These are phyloP conservation scores for Misgurnus mizolepis DNA, from an alignment of 2,113 vertebrate genomes.

Conservation along the genomic window DNA sequence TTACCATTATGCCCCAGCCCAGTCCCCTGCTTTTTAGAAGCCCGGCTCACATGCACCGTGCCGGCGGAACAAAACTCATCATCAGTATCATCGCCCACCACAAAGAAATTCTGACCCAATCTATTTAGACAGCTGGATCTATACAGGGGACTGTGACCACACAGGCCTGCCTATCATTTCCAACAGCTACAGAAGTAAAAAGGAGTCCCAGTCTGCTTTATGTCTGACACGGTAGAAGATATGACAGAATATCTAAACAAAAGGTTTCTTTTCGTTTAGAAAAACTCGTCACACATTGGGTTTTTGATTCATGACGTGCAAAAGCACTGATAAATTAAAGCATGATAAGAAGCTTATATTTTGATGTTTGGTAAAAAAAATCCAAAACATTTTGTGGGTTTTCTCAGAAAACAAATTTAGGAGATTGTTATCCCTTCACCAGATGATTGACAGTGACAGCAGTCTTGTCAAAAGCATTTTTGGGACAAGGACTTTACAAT, in stretches of 20 bases:
- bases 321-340: background rate
- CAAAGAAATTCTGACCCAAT: conserved; percentile 37
- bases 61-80: conserved; percentile 23
- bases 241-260: conserved; percentile 26
- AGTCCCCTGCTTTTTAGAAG: conserved; percentile 12
- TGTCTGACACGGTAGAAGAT: conserved; percentile 16
- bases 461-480: background rate
- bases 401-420: background rate
- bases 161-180: conserved; percentile 31
- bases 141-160: conserved; percentile 24
- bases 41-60: conserved; percentile 27
- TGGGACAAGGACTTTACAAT: background rate
- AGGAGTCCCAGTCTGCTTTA: conserved; percentile 15
- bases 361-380: background rate
- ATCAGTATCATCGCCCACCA: conserved; percentile 10
- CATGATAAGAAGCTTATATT: conserved; percentile 16
- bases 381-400: conserved; percentile 7
- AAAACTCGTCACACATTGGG: background rate
- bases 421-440: background rate
- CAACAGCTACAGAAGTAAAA: conserved; percentile 16
- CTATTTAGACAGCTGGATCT: conserved; percentile 41
- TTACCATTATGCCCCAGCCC: conserved; percentile 26
- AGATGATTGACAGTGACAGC: conserved; percentile 8
- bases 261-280: background rate
- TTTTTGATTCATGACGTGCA: background rate